phyloP scores from a whole-genome alignment of 2,888 invertebrate genomes.

The Sepiola atlantica region DNA sequence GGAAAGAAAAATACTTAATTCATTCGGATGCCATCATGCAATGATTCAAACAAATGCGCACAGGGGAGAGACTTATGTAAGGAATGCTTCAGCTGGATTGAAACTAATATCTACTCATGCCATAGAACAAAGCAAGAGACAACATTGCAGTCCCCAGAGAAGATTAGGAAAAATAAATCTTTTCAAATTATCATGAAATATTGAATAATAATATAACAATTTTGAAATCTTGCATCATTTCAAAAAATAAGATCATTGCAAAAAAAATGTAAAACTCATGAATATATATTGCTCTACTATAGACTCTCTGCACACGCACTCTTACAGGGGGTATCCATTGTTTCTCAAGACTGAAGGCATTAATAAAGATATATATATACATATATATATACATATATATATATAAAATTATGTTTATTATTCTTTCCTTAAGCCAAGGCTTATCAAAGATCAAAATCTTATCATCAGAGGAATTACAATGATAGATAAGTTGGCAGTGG shows the following conservation, averaged over 20 bases:
- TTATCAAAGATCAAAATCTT: too few relatives aligned
- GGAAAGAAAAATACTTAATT: not conserved
- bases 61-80: not conserved
- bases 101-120: not conserved
- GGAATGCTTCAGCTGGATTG: not conserved
- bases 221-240: not conserved
- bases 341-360: not conserved
- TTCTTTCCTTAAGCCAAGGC: too few relatives aligned
- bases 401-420: too few relatives aligned
- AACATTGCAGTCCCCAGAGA: slow-evolving; percentile 4
- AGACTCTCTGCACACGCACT: too few relatives aligned
- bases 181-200: not conserved
- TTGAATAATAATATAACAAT: not conserved
- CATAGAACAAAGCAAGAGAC: slow-evolving; percentile 21
- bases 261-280: not conserved
- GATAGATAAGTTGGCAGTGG: too few relatives aligned
- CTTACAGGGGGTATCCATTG: too few relatives aligned
- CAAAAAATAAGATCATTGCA: not conserved
- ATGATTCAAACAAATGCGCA: not conserved
- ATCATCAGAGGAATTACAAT: too few relatives aligned
- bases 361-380: not conserved
- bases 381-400: not conserved
- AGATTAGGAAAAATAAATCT: not conserved
- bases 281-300: too few relatives aligned
- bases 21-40: not conserved